A percentile compares a stretch with the other conserved stretches of the same genome.
phyloP scores from a whole-genome alignment of 53 echinoderm and acorn worm genomes.

The Glandiceps talaboti region DNA sequence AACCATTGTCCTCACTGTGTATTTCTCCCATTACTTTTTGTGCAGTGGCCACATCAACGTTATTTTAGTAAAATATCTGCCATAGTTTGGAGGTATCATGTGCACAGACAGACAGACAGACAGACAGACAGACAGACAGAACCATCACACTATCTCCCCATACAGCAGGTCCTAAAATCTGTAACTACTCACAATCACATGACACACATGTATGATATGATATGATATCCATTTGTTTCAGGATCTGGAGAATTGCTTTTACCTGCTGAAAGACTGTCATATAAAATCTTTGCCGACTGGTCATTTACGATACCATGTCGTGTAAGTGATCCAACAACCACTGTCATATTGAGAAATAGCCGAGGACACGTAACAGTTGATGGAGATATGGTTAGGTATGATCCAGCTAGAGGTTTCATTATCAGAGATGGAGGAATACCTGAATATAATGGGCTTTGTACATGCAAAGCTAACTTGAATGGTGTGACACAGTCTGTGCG shows the following conservation, averaged over 20 bases:
- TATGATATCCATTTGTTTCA: too few relatives aligned
- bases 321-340: conserved; percentile 40
- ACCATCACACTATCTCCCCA: not conserved
- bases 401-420: conserved; percentile 13
- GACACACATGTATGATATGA: too few relatives aligned
- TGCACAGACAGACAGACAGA: not conserved
- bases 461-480: conserved; percentile 30
- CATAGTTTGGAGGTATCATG: not conserved
- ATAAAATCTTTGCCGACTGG: conserved; percentile 15
- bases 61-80: too few relatives aligned
- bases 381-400: conserved; percentile 1
- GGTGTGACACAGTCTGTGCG: conserved; percentile 22
- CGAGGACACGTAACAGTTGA: not conserved
- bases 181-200: too few relatives aligned
- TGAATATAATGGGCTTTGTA: conserved; percentile 26
- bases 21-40: too few relatives aligned
- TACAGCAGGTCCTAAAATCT: not conserved
- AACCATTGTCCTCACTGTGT: too few relatives aligned
- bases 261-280: not conserved
- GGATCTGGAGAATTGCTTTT: conserved; percentile 16
- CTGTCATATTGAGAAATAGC: conserved; percentile 11
- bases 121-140: not conserved
- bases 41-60: too few relatives aligned
- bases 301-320: conserved; percentile 48
- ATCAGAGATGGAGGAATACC: conserved; percentile 14